These are phyloP conservation scores for Noctua fimbriata DNA, from an alignment of 2,888 invertebrate genomes.

Conservation along the genomic window DNA sequence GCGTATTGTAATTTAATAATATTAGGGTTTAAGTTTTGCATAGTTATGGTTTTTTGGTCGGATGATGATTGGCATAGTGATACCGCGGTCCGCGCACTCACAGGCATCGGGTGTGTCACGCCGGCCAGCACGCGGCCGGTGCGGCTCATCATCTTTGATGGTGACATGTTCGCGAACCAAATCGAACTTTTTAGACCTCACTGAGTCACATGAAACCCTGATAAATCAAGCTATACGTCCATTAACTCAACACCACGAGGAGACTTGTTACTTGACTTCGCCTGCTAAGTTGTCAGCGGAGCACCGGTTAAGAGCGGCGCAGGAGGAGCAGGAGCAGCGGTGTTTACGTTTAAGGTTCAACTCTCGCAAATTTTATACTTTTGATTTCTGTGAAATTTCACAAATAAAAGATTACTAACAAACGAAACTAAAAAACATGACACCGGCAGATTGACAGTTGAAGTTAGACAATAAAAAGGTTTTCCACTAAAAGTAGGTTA, in stretches of 20 bases:
- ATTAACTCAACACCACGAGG: background rate
- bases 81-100: background rate
- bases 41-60: background rate
- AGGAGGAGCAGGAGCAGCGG: too few relatives aligned
- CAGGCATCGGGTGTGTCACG: slow-evolving; percentile 39
- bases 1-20: slow-evolving; percentile 40
- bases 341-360: background rate
- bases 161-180: slow-evolving; percentile 78
- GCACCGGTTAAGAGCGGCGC: background rate
- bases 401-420: slow-evolving; percentile 4
- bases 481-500: too few relatives aligned
- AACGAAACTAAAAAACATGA: slow-evolving; percentile 17
- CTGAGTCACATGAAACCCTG: background rate
- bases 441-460: slow-evolving; percentile 4
- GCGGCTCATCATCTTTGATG: slow-evolving; percentile 79
- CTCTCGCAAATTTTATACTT: background rate
- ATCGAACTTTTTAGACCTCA: background rate
- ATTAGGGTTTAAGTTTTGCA: slow-evolving; percentile 31
- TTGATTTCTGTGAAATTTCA: background rate
- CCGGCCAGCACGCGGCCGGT: slow-evolving; percentile 75
- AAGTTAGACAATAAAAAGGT: background rate
- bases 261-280: background rate
- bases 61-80: background rate
- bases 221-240: background rate
- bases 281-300: background rate